Percentiles rank a stretch among this genome's conserved stretches.
phyloP scores from a whole-genome alignment of 1,140 invertebrate species.

The Calliphora vicina region DNA sequence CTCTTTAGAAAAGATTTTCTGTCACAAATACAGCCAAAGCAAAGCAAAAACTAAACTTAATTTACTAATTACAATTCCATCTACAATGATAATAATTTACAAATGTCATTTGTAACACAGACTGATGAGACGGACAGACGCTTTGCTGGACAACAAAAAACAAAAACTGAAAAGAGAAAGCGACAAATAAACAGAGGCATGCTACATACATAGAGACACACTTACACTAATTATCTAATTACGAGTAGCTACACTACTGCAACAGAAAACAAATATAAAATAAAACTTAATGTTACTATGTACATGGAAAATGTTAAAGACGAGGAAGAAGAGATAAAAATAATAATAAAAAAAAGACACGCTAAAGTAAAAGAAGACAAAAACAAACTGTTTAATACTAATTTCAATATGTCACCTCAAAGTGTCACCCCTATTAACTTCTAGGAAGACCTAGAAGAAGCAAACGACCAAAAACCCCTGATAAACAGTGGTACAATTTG shows the following conservation, averaged over 20 bases:
- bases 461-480: neutral
- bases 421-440: constrained; percentile 34
- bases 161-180: neutral
- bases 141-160: neutral
- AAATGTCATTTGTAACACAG: constrained; percentile 23
- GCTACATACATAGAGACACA: neutral
- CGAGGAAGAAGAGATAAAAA: neutral
- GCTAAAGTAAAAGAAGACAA: neutral
- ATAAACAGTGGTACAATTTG: neutral
- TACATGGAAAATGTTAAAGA: neutral
- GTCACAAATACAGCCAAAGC: neutral
- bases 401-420: constrained; percentile 34
- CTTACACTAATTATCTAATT: constrained; percentile 23
- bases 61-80: constrained; percentile 27
- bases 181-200: neutral
- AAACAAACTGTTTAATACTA: constrained; percentile 19
- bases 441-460: neutral
- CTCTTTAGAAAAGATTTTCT: neutral
- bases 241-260: neutral
- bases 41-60: constrained; percentile 21
- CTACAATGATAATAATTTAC: constrained; percentile 22
- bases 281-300: constrained; percentile 13
- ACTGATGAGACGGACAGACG: constrained; percentile 8
- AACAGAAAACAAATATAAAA: neutral
- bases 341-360: neutral